Evolutionary conservation across 2,797 vertebrate genomes (phyloP).

Genomic region (Malurus leucopterus): DNA sequence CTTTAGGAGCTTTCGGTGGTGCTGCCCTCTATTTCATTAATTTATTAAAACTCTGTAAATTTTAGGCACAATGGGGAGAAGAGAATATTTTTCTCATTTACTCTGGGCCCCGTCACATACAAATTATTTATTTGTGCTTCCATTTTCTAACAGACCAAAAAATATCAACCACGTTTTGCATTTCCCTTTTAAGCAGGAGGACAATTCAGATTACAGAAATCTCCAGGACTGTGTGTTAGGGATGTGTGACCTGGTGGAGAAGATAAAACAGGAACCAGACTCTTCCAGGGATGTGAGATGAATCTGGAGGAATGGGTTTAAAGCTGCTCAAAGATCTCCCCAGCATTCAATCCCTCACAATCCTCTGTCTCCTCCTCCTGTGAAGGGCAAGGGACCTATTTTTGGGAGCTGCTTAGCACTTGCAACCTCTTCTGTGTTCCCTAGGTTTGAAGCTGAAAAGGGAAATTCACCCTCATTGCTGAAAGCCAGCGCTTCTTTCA

Average conservation of each 20-base stretch:
- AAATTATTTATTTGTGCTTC: conserved; percentile 16
- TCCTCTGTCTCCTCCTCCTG: neutral
- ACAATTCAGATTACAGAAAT: conserved; percentile 9
- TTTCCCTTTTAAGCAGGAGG: neutral
- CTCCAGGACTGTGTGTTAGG: neutral
- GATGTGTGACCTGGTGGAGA: neutral
- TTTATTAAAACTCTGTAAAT: neutral
- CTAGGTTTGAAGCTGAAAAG: neutral
- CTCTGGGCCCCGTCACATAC: neutral
- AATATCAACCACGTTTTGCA: neutral
- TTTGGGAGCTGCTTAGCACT: neutral
- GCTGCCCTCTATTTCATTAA: neutral
- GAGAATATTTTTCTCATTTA: conserved; percentile 1
- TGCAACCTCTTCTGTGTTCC: neutral
- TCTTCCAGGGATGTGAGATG: neutral
- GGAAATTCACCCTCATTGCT: neutral
- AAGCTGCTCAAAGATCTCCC: neutral
- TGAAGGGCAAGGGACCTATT: neutral
- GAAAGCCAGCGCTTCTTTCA: neutral
- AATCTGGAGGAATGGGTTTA: neutral
- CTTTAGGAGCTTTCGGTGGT: neutral
- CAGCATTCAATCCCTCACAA: neutral
- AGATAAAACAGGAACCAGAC: neutral
- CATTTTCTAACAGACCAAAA: neutral
- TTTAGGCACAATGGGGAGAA: neutral